Base-by-base conservation (phyloP, 2,113 vertebrate genomes). In the Thamnophis sirtalis region DNA sequence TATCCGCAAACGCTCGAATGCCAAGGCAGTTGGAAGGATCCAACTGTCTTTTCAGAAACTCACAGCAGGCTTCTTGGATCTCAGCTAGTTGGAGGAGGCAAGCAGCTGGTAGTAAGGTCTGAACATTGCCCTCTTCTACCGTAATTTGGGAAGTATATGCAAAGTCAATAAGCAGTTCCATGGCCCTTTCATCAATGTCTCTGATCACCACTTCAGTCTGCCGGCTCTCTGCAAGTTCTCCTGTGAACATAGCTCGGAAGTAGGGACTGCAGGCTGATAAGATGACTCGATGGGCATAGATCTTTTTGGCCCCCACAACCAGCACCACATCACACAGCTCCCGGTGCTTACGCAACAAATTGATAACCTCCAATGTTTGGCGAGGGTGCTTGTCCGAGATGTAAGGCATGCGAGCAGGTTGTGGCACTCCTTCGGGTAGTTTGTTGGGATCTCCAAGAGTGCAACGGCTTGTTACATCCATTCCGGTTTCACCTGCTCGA, bases 371-470 rank as follows among this genome's bases (percentile, higher is more conserved):
- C 96, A 99, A 94, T 7, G 99, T 99, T 94, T 99, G 99, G 84
- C 99, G 98, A 4, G 99, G 99, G 95, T 99, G 99, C 97, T 99
- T 99, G 98, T 99, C 99, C 0, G 99, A 99, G 94, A 99, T 97
- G 33, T 99, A 99, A 96, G 99, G 99, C 99, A 99, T 99, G 96
- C 99, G 98, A 63, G 99, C 99, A 3, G 99, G 99, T 97, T 99
- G 99, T 28, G 99, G 99, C 94, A 99, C 99, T 93, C 99, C 99
- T 96, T 99, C 99, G 4, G 99, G 99, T 90, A 99, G 98, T 95
- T 99, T 99, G 97, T 99, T 99, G 97, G 99, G 99, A 98, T 99
- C 99, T 96, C 99, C 99, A 49, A 99, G 98, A 88, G 99, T 99
- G 97, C 99, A 99, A 95, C 99, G 99, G 97, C 98, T 99, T 94